Base-by-base conservation (phyloP, 1,140 invertebrate genomes). In the Apis laboriosa region DNA sequence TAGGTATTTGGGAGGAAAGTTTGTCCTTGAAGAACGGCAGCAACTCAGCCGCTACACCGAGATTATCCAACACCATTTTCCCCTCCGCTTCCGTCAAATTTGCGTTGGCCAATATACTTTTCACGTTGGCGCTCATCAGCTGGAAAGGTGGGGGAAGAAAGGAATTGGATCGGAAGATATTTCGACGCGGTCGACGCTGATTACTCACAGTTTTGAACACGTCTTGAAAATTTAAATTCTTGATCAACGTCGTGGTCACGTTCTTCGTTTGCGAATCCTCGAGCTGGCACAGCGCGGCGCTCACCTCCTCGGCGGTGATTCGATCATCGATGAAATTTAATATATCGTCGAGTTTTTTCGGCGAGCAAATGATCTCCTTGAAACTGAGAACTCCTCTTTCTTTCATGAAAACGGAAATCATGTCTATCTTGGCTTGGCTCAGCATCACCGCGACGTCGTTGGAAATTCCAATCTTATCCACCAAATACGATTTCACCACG, bases 181-280 rank as follows among this genome's bases (percentile, higher is more conserved):
- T 56, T n/a, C 12, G 13, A 9, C 13, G 17, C 0, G 21, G 72
- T n/a, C 12, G 13, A 9, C 13, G 17, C 0, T 17, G 72, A 77
- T 60, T 61, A 83, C 88, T 88, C 90, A 95, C 95, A 85, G 93
- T 93, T 84, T 94, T 93, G 55, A 95, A 90, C 58, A 96, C 89
- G 61, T 93, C 92, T 24, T 93, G 93, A 70, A 93, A 95, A 64
- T 95, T 95, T 0, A 95, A 73, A 83, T 95, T 95, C 49, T 94
- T 92, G 21, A 95, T 86, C 7, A 95, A 86, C 53, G 92, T 90
- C 0, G 94, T 89, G 1, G 94, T 58, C 2, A 95, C 91, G 71
- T 94, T 92, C 80, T 94, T 92, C 1, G 92, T 94, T 9, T 91
- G 89, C 0, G 92, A 86, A 51, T 94, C 93, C 19, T 90, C 85